A percentile compares a stretch with the other conserved stretches of the same genome.
phyloP scores from a whole-genome alignment of 2,113 vertebrate species.

The Sinocyclocheilus grahami region DNA sequence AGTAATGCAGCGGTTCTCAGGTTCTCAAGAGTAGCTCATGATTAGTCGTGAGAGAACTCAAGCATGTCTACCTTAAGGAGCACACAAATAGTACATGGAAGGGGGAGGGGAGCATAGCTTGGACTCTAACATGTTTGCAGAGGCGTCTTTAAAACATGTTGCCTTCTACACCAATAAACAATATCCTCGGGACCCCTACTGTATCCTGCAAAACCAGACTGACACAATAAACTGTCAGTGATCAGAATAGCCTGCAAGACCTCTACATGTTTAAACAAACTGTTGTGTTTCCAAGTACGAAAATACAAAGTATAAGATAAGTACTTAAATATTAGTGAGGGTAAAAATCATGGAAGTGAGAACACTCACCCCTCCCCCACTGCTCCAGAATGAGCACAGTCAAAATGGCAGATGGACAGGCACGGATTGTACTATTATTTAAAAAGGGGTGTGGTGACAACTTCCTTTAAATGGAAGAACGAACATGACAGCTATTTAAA shows the following conservation, averaged over 20 bases:
- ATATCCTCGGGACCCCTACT: neutral
- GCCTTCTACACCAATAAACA: neutral
- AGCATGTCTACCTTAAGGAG: neutral
- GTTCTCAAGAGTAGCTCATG: neutral
- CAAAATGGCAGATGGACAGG: neutral
- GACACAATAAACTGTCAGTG: neutral
- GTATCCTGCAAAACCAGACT: neutral
- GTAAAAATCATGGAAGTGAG: neutral
- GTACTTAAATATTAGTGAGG: neutral
- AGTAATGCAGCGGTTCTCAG: neutral
- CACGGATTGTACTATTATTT: neutral
- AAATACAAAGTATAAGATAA: neutral
- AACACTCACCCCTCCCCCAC: neutral
- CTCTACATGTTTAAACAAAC: neutral
- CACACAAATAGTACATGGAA: neutral
- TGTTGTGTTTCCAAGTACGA: neutral
- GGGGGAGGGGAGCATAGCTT: neutral
- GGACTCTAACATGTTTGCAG: neutral
- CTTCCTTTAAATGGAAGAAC: neutral
- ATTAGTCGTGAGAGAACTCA: slow-evolving; percentile 3
- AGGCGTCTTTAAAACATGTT: neutral
- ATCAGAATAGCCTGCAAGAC: neutral
- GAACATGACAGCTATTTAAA: neutral
- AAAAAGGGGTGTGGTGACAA: neutral
- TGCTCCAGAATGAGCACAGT: neutral